Percentiles rank a stretch among this genome's conserved stretches.
These are phyloP conservation scores for Colistium nudipinnis DNA, from an alignment of 2,113 vertebrate genomes.

Conservation along the genomic window DNA sequence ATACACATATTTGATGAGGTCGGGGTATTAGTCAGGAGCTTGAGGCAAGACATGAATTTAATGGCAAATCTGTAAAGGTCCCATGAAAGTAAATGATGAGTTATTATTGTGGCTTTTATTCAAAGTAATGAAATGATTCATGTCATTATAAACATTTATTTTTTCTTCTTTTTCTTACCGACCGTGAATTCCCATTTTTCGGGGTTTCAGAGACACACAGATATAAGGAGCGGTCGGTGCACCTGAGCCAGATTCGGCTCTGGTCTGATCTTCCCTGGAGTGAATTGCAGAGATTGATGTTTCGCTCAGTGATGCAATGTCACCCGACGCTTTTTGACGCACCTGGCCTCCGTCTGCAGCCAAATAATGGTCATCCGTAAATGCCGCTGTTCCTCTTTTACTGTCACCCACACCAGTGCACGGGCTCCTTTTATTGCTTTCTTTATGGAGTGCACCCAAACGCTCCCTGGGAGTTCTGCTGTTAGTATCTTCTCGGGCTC, in stretches of 20 bases:
- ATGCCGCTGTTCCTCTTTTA: too few relatives aligned
- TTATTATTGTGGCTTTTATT: slow-evolving; percentile 12
- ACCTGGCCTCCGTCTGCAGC: too few relatives aligned
- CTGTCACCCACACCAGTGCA: too few relatives aligned
- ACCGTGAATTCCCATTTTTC: too few relatives aligned
- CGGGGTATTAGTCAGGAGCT: slow-evolving; percentile 22
- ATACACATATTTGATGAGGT: slow-evolving; percentile 28
- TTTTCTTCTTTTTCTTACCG: not conserved
- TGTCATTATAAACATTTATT: not conserved
- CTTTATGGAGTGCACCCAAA: too few relatives aligned
- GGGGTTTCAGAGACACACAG: too few relatives aligned
- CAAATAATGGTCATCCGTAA: too few relatives aligned
- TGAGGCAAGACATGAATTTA: slow-evolving; percentile 34
- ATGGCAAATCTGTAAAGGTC: slow-evolving; percentile 26
- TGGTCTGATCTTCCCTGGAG: not conserved
- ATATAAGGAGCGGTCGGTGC: too few relatives aligned
- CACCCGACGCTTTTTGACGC: not conserved
- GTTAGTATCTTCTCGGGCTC: not conserved
- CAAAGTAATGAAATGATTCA: slow-evolving; percentile 9
- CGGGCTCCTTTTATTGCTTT: too few relatives aligned
- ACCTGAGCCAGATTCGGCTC: too few relatives aligned
- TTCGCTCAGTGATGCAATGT: not conserved
- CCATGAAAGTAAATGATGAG: slow-evolving; percentile 8
- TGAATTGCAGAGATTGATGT: not conserved
- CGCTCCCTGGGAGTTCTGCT: not conserved